Evolutionary conservation across 2,797 vertebrate species (phyloP).

Genomic region (Falco cherrug): DNA sequence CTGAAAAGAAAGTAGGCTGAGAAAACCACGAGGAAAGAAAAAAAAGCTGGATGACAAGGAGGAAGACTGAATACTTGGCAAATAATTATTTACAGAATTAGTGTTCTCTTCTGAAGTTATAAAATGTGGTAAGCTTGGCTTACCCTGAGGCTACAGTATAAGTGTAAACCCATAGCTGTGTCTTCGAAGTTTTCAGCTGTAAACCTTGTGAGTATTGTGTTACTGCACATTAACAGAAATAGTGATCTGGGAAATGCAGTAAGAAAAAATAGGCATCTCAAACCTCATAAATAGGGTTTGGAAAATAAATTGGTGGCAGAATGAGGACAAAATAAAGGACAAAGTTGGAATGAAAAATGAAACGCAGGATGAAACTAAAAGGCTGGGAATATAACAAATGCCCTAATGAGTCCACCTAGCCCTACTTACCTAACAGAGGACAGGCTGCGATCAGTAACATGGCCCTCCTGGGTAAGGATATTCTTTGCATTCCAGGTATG

Average conservation of each 20-base stretch:
- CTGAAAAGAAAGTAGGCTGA: neutral
- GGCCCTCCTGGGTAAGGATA: neutral
- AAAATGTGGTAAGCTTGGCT: constrained; percentile 20
- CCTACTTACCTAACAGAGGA: neutral
- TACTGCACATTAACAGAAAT: neutral
- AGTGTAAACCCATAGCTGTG: neutral
- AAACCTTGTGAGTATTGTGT: neutral
- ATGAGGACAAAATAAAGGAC: constrained; percentile 33
- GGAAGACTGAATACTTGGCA: neutral
- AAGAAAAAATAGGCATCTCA: neutral
- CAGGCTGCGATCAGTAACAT: neutral
- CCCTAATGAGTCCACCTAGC: neutral
- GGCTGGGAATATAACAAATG: neutral
- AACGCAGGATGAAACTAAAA: neutral
- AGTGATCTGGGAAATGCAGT: neutral
- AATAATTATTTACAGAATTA: constrained; percentile 8
- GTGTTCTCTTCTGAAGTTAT: neutral
- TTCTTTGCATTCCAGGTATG: neutral
- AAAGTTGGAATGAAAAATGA: neutral
- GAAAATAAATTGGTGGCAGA: constrained; percentile 37
- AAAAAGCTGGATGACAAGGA: neutral
- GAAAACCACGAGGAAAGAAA: neutral
- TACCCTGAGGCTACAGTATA: neutral
- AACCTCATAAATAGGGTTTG: neutral
- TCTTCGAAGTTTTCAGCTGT: neutral